A percentile compares a stretch with the other conserved stretches of the same genome.
These are phyloP conservation scores for Pollachius pollachius DNA, from an alignment of 2,113 vertebrate species.

Conservation along the genomic window DNA sequence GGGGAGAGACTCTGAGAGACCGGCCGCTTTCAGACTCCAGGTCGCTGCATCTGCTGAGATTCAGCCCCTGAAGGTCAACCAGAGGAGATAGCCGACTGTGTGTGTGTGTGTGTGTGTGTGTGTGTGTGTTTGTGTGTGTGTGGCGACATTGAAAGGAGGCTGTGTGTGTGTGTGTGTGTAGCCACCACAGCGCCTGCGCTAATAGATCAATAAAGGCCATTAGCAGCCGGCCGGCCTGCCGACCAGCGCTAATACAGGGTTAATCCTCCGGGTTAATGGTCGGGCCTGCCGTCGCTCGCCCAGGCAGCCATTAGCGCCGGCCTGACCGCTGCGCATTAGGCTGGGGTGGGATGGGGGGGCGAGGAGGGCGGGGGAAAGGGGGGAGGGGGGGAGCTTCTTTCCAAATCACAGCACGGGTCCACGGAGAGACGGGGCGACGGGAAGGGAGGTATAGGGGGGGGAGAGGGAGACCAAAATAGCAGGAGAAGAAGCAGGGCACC, in stretches of 20 bases:
- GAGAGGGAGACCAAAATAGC: conserved; percentile 23
- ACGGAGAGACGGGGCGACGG: conserved; percentile 12
- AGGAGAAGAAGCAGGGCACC: conserved; percentile 32
- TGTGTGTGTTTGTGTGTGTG: background rate
- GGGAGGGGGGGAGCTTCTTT: conserved; percentile 7
- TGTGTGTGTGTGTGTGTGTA: background rate
- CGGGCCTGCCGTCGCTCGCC: conserved; percentile 50
- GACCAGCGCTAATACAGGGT: conserved; percentile 69
- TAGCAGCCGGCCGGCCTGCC: conserved; percentile 63
- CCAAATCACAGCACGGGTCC: conserved; percentile 40
- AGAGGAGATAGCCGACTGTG: background rate
- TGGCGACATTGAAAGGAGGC: background rate
- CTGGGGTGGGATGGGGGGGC: conserved; percentile 17
- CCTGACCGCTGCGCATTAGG: conserved; percentile 48
- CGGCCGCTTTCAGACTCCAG: no score
- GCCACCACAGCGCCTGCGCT: conserved; percentile 39
- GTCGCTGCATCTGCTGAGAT: no score
- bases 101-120: background rate
- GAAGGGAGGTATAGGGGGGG: background rate
- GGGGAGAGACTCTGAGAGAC: no score
- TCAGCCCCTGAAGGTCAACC: no score
- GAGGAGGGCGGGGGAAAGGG: conserved; percentile 19
- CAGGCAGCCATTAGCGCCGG: conserved; percentile 59
- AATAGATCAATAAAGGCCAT: conserved; percentile 74
- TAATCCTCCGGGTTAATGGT: conserved; percentile 73